Conservation (phyloP, 1,140 invertebrate species). For the Prorops nasuta region DNA sequence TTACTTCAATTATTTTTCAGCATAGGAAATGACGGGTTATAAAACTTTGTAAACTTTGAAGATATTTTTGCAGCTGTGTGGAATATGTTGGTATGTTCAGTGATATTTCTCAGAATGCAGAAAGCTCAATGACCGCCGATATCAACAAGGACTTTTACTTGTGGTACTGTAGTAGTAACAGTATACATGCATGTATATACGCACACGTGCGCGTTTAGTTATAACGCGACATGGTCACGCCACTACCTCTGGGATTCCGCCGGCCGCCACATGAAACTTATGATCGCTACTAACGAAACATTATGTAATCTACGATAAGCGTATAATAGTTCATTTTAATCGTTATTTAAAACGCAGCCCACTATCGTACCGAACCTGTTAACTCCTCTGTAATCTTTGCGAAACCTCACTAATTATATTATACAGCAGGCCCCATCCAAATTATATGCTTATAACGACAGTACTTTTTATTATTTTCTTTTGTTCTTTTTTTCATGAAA, state of each 20-base stretch:
- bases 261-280: slow-evolving; percentile 32
- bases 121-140: too few relatives aligned
- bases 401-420: slow-evolving; percentile 31
- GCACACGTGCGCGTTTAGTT: neutral
- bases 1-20: too few relatives aligned
- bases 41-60: too few relatives aligned
- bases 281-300: slow-evolving; percentile 40
- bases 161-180: too few relatives aligned
- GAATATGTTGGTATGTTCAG: too few relatives aligned
- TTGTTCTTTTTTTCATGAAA: too few relatives aligned
- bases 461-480: too few relatives aligned
- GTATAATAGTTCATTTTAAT: slow-evolving; percentile 41
- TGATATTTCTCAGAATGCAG: too few relatives aligned
- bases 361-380: slow-evolving; percentile 32
- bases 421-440: neutral
- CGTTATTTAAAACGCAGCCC: slow-evolving; percentile 40
- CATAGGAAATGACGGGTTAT: too few relatives aligned
- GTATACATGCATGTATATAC: neutral
- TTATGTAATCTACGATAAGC: slow-evolving; percentile 40
- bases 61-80: too few relatives aligned
- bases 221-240: slow-evolving; percentile 28
- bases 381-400: slow-evolving; percentile 35
- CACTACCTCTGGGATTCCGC: slow-evolving; percentile 26
- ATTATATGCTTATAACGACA: too few relatives aligned
- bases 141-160: too few relatives aligned